Evolutionary conservation across 2,113 vertebrate species (phyloP), one percentile per base, ranked within the genome.

Genomic region (Pica pica): DNA sequence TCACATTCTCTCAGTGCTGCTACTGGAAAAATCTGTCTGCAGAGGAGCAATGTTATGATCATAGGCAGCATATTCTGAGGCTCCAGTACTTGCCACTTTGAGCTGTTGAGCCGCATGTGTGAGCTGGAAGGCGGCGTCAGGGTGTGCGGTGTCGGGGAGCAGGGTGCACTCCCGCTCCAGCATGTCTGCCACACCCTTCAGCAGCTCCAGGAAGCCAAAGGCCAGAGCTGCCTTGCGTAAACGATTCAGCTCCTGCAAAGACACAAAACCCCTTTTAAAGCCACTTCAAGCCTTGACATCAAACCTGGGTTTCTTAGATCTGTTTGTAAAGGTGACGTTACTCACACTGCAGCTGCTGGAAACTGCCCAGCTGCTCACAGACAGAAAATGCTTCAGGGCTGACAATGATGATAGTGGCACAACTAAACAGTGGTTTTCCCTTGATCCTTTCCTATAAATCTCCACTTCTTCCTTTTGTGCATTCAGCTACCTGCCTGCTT

Each of bases 1-100:
- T 98, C 92, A 99, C 95, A 99, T 96, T 60, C 98, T 96, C n/a
- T 99, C 98, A 6, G 98, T 60, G 77, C 97, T 94, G 87, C 97
- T 98, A n/a, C 98, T 97, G 13, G 99, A 99, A 97, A 99, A 99
- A 98, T 99, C 99, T 0, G 99, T 99, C 80, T 99, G 99, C 98
- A 99, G 97, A 2, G 99, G 99, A 16, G 98, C 98, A 75, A 99
- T 99, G 96, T 99, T 99, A 42, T 99, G 99, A 64, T 99, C 99
- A 4, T 99, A 99, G 11, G 98, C 98, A 0, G 99, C 98, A 1
- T 99, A 99, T 37, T 99, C 99, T 0, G 98, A 98, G 63, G 99
- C 98, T 24, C 99, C 99, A 0, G 98, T 98, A 93, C 99, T 99
- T 44, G 99, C 99, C 92, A 99, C 97, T 91, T 99, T 99, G 23